A percentile compares a stretch with the other conserved stretches of the same genome.
These are phyloP conservation scores for Ephestia elutella DNA, from an alignment of 1,140 invertebrate genomes.

Conservation along the genomic window DNA sequence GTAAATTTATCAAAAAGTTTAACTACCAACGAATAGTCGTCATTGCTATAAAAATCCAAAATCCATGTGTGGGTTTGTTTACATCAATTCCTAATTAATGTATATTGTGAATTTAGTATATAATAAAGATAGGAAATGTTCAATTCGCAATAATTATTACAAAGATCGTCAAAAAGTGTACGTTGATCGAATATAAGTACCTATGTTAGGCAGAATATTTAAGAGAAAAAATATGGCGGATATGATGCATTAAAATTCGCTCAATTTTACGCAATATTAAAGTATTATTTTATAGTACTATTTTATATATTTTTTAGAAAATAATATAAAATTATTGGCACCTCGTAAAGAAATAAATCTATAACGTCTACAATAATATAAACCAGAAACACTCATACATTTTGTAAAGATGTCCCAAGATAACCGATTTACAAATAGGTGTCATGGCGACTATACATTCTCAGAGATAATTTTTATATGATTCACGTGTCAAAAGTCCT, in stretches of 20 bases:
- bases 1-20: conserved; percentile 37
- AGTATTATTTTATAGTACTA: neutral
- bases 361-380: conserved; percentile 4
- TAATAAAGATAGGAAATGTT: conserved; percentile 13
- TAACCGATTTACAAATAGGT: neutral
- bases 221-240: neutral
- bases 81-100: conserved; percentile 44
- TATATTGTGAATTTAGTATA: conserved; percentile 11
- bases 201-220: neutral
- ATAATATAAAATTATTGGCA: neutral
- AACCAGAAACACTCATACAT: neutral
- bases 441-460: neutral
- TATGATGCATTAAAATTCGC: neutral
- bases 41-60: conserved; percentile 29
- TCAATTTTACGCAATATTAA: neutral
- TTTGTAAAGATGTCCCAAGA: neutral
- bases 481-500: too few relatives aligned
- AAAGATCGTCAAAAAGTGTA: conserved; percentile 2
- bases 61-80: conserved; percentile 16
- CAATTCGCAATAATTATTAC: conserved; percentile 15
- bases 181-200: neutral
- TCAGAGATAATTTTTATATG: too few relatives aligned
- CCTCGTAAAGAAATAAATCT: conserved; percentile 17
- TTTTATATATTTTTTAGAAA: neutral
- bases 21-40: conserved; percentile 16